Evolutionary conservation across 2,888 invertebrate species (phyloP).

Genomic region (Synanthedon formicaeformis): DNA sequence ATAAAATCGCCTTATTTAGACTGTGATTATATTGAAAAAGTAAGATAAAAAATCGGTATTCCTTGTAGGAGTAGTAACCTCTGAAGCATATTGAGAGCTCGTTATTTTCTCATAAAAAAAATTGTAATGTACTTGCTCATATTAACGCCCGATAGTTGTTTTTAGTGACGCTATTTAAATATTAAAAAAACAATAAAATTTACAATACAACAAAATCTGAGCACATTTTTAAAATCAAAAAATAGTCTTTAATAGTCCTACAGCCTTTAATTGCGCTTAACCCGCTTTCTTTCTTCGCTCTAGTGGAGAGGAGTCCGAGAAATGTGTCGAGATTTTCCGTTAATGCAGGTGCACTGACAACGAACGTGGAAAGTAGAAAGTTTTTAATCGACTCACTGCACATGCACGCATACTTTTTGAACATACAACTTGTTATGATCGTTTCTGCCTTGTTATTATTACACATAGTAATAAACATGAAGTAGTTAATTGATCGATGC

Average conservation of each 20-base stretch:
- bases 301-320: slow-evolving; percentile 54
- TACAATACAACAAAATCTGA: too few relatives aligned
- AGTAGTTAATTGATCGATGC: not conserved
- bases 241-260: slow-evolving; percentile 27
- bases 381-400: slow-evolving; percentile 61
- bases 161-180: too few relatives aligned
- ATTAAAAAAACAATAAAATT: too few relatives aligned
- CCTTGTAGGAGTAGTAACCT: too few relatives aligned
- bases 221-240: too few relatives aligned
- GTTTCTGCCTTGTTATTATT: slow-evolving; percentile 35
- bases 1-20: not conserved
- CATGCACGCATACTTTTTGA: slow-evolving; percentile 49
- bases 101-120: too few relatives aligned
- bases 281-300: slow-evolving; percentile 61
- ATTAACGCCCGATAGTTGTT: too few relatives aligned
- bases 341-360: slow-evolving; percentile 47
- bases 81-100: too few relatives aligned
- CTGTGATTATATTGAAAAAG: too few relatives aligned
- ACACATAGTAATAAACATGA: slow-evolving; percentile 12
- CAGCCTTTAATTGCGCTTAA: slow-evolving; percentile 12
- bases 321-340: slow-evolving; percentile 63
- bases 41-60: too few relatives aligned
- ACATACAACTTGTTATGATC: slow-evolving; percentile 29
- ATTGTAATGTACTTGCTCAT: too few relatives aligned
- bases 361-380: slow-evolving; percentile 66